Base-by-base conservation (phyloP, 2,888 invertebrate species). In the Chrysotoxum bicinctum region DNA sequence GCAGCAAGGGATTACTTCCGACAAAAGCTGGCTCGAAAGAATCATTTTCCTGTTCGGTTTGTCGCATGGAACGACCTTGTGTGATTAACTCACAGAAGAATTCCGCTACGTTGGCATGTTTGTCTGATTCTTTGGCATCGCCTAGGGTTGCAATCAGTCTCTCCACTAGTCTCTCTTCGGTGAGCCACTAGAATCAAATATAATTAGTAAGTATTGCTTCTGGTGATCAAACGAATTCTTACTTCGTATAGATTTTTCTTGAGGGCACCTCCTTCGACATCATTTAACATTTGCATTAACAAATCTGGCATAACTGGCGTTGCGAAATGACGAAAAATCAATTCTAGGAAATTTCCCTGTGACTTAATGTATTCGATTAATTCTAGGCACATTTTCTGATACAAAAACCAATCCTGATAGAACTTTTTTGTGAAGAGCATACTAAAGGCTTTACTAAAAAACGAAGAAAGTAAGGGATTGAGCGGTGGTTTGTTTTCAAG, bases 291-390 rank as follows among this genome's bases (percentile, higher is more conserved):
- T 92, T 97, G 96, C 90, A 95, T 93, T 91, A 98, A 95, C 89
- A 98, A 94, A 94, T 99, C 98, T 94, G 98, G 97, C 90, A 98
- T 96, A 89, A 98, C 98, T 26, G 98, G 98, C 62, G 98, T 98
- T 90, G 97, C 96, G 90, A 98, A 94, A 93, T 99, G 98, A 89
- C 95, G 95, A 90, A 98, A 93, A 91, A 98, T 94, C 91, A 96
- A 94, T 88, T 96, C 95, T 91, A 98, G 94, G 93, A 98, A 98
- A 92, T 96, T 96, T 89, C 96, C 95, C 91, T 96, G 95, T 85
- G 95, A 94, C 93, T 97, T 97, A 91, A 98, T 94, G 94, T 97
- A 98, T 92, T 98, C 97, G 93, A 98, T 94, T 91, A 98, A 96
- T 93, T 98, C 96, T 91, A 97, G 95, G 93, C 97, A 97, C 92